Evolutionary conservation across 1,140 invertebrate species (phyloP).

Genomic region (Cotesia typhae): DNA sequence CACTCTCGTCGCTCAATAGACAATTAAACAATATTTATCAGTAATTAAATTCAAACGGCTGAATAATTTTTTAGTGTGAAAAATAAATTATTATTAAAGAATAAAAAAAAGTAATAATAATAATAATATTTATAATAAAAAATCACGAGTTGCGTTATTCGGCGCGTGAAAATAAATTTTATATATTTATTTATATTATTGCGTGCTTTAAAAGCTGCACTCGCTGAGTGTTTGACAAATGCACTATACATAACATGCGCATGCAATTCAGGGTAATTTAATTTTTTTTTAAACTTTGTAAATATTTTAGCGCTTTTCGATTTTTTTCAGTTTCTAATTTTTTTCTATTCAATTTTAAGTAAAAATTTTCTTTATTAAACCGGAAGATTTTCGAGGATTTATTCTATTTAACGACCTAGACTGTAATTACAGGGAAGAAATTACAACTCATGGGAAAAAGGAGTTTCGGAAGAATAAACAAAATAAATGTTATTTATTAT

Average conservation of each 20-base stretch:
- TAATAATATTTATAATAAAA: background rate
- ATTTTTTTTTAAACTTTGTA: background rate
- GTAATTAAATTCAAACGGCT: too few relatives aligned
- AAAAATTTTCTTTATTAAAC: too few relatives aligned
- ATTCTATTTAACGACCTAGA: background rate
- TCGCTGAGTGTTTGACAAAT: conserved; percentile 26
- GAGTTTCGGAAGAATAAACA: background rate
- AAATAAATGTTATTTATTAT: background rate
- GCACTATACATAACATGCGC: conserved; percentile 31
- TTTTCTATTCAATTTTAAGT: background rate
- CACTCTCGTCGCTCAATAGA: too few relatives aligned
- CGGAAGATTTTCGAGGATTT: background rate
- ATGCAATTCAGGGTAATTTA: conserved; percentile 7
- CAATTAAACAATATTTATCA: too few relatives aligned
- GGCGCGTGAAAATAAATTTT: background rate
- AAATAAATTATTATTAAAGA: too few relatives aligned
- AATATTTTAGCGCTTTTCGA: conserved; percentile 2
- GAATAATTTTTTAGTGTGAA: too few relatives aligned
- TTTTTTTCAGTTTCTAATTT: background rate
- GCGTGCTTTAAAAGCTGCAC: conserved; percentile 30
- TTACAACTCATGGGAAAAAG: too few relatives aligned
- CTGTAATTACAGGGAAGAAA: too few relatives aligned
- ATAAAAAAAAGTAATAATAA: background rate
- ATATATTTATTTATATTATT: background rate
- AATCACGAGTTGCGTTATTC: conserved; percentile 16